Conservation (phyloP, 2,888 invertebrate genomes). For the Polydesmus complanatus region DNA sequence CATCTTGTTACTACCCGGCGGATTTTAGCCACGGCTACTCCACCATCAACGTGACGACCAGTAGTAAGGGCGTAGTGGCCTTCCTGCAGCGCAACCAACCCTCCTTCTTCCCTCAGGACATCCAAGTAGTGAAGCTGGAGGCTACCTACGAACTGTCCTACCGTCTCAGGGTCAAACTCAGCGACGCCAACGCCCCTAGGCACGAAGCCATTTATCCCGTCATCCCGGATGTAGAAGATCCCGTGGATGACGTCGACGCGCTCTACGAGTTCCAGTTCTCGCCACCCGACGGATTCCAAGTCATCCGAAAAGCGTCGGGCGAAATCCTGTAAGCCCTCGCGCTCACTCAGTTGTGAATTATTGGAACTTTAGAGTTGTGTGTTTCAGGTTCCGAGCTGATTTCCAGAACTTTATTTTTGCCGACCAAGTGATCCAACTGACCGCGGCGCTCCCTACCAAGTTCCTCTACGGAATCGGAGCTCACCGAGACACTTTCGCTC, state of each 20-base stretch:
- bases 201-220: conserved; percentile 42
- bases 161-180: conserved; percentile 32
- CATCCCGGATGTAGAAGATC: conserved; percentile 33
- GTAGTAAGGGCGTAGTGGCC: conserved; percentile 43
- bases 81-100: conserved; percentile 41
- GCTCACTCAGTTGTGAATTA: not conserved
- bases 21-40: conserved; percentile 51
- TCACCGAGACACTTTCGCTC: conserved; percentile 41
- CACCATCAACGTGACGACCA: conserved; percentile 46
- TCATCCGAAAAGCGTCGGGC: conserved; percentile 40
- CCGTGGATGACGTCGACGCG: conserved; percentile 27
- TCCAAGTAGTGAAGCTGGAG: conserved; percentile 44
- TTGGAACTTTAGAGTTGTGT: conserved; percentile 12
- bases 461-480: conserved; percentile 27
- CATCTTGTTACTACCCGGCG: conserved; percentile 59
- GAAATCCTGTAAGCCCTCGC: conserved; percentile 11
- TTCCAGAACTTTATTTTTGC: conserved; percentile 23
- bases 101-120: conserved; percentile 52
- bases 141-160: conserved; percentile 47
- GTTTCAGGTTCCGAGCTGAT: conserved; percentile 48
- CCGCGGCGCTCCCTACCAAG: conserved; percentile 24
- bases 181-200: conserved; percentile 9
- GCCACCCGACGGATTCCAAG: conserved; percentile 46
- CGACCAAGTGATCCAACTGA: conserved; percentile 27
- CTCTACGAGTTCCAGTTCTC: conserved; percentile 43